Percentiles rank a stretch among this genome's conserved stretches.
These are phyloP conservation scores for Tholera decimalis DNA, from an alignment of 2,888 invertebrate genomes.

Conservation along the genomic window DNA sequence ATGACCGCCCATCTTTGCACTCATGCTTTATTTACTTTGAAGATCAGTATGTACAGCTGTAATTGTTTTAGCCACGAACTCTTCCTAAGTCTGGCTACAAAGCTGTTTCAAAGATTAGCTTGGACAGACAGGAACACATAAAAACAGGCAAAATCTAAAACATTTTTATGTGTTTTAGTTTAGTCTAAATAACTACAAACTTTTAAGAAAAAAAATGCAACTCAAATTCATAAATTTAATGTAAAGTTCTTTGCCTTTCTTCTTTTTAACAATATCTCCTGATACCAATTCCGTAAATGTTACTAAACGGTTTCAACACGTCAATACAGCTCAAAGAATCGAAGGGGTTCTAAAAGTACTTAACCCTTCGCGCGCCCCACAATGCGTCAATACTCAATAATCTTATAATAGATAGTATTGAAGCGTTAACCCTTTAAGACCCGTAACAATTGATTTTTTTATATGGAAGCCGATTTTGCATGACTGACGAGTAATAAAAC, in stretches of 20 bases:
- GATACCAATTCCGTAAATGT: constrained; percentile 22
- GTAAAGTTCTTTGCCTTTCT: background rate
- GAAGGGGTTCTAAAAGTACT: constrained; percentile 73
- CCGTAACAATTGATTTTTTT: constrained; percentile 59
- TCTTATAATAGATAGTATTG: constrained; percentile 84
- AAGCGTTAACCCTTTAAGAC: constrained; percentile 71
- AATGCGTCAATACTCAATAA: constrained; percentile 90
- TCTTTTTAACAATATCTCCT: constrained; percentile 10
- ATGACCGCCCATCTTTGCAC: no score
- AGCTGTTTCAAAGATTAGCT: no score
- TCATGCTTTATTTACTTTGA: no score
- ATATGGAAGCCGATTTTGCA: constrained; percentile 76
- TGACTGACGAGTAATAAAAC: constrained; percentile 74
- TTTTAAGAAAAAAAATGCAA: background rate
- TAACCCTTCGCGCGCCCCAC: constrained; percentile 87
- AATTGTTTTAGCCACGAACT: no score
- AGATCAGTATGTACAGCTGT: no score
- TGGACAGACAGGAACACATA: no score
- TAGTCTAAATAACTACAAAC: no score
- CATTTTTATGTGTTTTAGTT: no score
- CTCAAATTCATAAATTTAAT: background rate
- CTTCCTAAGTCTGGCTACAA: no score
- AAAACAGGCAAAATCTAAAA: no score
- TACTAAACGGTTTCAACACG: constrained; percentile 53
- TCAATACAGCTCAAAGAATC: constrained; percentile 54